Base-by-base conservation (phyloP, 2,797 vertebrate genomes). In the Tarsius wallacei region DNA sequence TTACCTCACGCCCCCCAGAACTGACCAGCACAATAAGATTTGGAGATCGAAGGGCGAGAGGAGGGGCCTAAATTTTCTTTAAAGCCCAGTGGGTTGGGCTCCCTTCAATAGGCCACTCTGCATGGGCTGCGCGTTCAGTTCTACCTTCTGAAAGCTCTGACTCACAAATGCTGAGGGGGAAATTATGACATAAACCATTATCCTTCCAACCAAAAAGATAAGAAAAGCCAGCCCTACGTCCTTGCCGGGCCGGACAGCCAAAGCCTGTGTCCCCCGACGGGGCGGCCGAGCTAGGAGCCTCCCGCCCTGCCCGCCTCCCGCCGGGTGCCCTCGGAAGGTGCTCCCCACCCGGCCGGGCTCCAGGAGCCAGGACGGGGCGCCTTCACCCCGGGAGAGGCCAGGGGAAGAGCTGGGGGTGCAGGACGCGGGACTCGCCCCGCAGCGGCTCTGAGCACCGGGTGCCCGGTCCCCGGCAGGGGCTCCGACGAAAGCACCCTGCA, bases 181-280 rank as follows among this genome's bases (percentile, higher is more conserved):
- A 66, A 92, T 91, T 87, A 96, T 97, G 97, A 97, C 98, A 97
- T 82, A 96, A 87, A 97, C 93, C 97, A 90, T 81, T 87, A 95
- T 94, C 94, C 90, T 96, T 85, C 81, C 87, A 78, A 81, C 63
- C 95, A 82, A 63, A 57, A 8, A 81, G 53, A 85, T 77, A 57
- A 64, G 84, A 47, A 94, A 78, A 87, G 92, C 95, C 81, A 33
- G 63, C 76, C 83, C 64, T 92, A 16, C 22, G 87, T 83, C 96
- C 96, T 93, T 59, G 87, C 77, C 64, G 4, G 26, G 74, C 61
- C 12, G 10, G 49, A 64, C 42, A 88, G 78, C 55, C 74, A 12
- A 76, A 91, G 68, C 96, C 78, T 53, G 84, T 26, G 66, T 55
- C 76, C 96, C 94, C 1, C 96, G 97, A 98, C 97, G 97, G 97